phyloP scores from a whole-genome alignment of 2,888 invertebrate genomes.

The Volucella inflata region DNA sequence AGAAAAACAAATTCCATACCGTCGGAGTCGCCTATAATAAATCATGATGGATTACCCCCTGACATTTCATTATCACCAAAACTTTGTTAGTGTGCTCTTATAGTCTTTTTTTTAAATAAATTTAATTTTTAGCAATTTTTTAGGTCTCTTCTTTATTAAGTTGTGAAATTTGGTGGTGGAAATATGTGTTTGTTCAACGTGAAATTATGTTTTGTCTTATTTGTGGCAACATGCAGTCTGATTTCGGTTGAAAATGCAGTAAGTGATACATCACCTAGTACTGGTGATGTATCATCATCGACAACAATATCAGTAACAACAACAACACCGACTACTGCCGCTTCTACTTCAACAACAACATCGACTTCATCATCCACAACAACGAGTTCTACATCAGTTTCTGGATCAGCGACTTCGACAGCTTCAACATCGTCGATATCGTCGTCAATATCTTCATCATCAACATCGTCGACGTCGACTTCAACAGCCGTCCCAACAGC shows the following conservation, averaged over 20 bases:
- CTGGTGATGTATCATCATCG: not conserved
- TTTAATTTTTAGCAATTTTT: not conserved
- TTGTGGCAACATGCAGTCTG: not conserved
- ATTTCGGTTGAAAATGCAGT: not conserved
- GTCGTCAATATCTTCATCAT: not conserved
- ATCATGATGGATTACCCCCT: slow-evolving; percentile 37
- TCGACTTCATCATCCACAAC: not conserved
- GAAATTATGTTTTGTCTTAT: slow-evolving; percentile 9
- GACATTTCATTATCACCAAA: slow-evolving; percentile 11
- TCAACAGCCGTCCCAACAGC: not conserved
- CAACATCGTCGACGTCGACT: not conserved
- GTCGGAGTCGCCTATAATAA: slow-evolving; percentile 2
- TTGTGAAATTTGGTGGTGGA: not conserved
- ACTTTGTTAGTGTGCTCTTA: not conserved
- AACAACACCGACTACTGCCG: too few relatives aligned
- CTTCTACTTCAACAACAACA: not conserved
- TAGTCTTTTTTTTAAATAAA: slow-evolving; percentile 5
- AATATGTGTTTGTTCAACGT: slow-evolving; percentile 33
- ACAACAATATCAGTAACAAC: not conserved
- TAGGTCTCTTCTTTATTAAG: slow-evolving; percentile 6
- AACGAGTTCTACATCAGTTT: not conserved
- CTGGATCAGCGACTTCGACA: not conserved
- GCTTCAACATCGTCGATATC: not conserved
- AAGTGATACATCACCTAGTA: too few relatives aligned
- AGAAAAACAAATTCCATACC: not conserved